Evolutionary conservation across 2,797 vertebrate species (phyloP), one percentile per base, ranked within the genome.

Genomic region (Platalea minor): DNA sequence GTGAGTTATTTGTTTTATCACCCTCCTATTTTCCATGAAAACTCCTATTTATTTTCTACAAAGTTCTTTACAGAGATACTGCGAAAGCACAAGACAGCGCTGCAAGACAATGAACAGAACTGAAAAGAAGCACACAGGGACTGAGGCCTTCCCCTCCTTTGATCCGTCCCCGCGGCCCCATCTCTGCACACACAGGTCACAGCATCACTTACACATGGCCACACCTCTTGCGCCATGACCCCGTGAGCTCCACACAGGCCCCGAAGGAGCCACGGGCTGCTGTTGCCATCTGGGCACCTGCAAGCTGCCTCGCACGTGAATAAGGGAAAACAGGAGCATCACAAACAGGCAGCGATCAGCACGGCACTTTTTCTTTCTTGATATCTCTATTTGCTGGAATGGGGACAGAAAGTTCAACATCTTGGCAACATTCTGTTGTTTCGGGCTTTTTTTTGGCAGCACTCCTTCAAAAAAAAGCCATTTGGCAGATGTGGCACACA

Each of bases 161-260:
- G 24, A 24, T 46, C 24, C 3, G 2, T 31, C 37, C 61, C 50
- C 4, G 3, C 4, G 1, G 21, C 13, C 64, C 61, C 31, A 53
- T 20, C 43, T 56, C 77, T 54, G 68, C 63, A n/a, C 3, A 10
- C 1, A 0, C 33, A n/a, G 28, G 28, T 75, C 37, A 11, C 53
- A 9, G 39, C 51, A 63, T n/a, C 7, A 1, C n/a, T 79, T 2
- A 0, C 2, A 1, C 17, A 4, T 0, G 0, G 45, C n/a, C 1
- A 0, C 25, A 1, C 48, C 59, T 29, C 68, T 23, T 6, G 0
- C 16, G 5, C 11, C 2, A 1, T 0, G 1, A 39, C 24, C 31
- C 0, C 0, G n/a, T 1, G 2, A 60, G 10, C 35, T 45, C 48
- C 19, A 3, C 5, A 2, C 21, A 2, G 0, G 25, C 50, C 35